phyloP scores from a whole-genome alignment of 2,888 invertebrate genomes.

The Pammene aurita region DNA sequence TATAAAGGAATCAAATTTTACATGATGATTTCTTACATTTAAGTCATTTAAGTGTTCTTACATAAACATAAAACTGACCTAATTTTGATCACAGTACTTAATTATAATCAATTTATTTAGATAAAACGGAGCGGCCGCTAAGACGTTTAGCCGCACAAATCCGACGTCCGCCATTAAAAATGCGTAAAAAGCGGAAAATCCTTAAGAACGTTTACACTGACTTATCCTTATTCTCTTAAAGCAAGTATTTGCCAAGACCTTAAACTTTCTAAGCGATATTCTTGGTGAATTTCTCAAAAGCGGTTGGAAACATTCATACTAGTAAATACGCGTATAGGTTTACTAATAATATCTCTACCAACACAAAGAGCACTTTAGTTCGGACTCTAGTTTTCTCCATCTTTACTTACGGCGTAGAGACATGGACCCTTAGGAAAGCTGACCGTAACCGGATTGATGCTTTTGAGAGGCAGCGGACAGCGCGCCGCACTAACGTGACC shows the following conservation, averaged over 20 bases:
- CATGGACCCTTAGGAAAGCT: no score
- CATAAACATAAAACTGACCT: background rate
- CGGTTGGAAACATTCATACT: background rate
- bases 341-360: background rate
- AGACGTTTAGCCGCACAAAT: slow-evolving; percentile 17
- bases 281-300: background rate
- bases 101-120: slow-evolving; percentile 27
- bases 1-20: no score
- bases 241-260: slow-evolving; percentile 26
- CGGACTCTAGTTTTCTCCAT: no score
- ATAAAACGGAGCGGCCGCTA: slow-evolving; percentile 17
- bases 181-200: slow-evolving; percentile 29
- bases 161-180: slow-evolving; percentile 23
- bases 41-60: background rate
- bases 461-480: no score
- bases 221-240: slow-evolving; percentile 23
- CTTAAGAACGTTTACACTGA: slow-evolving; percentile 23
- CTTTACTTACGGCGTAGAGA: no score
- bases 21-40: no score
- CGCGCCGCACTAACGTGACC: no score
- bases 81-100: background rate
- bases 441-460: no score
- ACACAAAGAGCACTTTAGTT: no score
- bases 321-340: background rate
- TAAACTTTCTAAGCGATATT: slow-evolving; percentile 15